These are phyloP conservation scores for Leptestheria dahalacensis DNA, from an alignment of 1,140 invertebrate species.

Conservation along the genomic window DNA sequence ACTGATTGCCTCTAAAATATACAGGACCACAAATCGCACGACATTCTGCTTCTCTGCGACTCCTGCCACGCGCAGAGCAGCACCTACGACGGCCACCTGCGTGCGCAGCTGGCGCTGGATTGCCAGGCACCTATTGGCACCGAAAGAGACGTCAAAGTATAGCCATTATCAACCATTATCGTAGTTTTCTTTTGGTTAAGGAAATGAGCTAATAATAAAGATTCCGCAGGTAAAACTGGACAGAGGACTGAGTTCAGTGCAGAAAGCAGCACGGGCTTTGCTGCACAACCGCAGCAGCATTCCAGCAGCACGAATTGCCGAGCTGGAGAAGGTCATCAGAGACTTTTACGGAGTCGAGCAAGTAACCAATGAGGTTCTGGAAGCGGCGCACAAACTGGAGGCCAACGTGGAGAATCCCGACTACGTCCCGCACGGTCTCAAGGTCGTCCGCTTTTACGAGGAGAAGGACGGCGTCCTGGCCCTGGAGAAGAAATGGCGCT, in stretches of 20 bases:
- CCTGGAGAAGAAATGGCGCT: constrained; percentile 56
- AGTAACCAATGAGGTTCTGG: constrained; percentile 26
- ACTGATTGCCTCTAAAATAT: constrained; percentile 31
- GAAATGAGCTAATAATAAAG: too few species aligned
- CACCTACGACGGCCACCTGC: constrained; percentile 43
- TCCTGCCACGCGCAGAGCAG: constrained; percentile 57
- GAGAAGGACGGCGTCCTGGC: constrained; percentile 42
- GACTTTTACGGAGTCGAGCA: constrained; percentile 25
- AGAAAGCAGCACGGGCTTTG: constrained; percentile 6
- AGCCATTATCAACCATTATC: not conserved
- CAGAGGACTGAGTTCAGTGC: constrained; percentile 1
- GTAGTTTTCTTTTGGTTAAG: too few species aligned
- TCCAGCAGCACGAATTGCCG: constrained; percentile 14
- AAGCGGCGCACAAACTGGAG: constrained; percentile 26
- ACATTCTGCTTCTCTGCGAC: constrained; percentile 58
- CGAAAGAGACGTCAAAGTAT: constrained; percentile 28
- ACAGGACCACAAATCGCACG: constrained; percentile 71
- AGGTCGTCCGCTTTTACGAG: constrained; percentile 47
- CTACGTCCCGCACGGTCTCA: constrained; percentile 44
- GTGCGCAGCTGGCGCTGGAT: constrained; percentile 39
- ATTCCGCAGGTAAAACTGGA: constrained; percentile 2
- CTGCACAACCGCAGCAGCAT: constrained; percentile 13
- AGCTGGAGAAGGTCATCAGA: constrained; percentile 24
- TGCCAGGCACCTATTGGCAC: constrained; percentile 46
- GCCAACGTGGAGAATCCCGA: constrained; percentile 32